Evolutionary conservation across 2,113 vertebrate genomes (phyloP), one percentile per base, ranked within the genome.

Genomic region (Chrysemys picta): DNA sequence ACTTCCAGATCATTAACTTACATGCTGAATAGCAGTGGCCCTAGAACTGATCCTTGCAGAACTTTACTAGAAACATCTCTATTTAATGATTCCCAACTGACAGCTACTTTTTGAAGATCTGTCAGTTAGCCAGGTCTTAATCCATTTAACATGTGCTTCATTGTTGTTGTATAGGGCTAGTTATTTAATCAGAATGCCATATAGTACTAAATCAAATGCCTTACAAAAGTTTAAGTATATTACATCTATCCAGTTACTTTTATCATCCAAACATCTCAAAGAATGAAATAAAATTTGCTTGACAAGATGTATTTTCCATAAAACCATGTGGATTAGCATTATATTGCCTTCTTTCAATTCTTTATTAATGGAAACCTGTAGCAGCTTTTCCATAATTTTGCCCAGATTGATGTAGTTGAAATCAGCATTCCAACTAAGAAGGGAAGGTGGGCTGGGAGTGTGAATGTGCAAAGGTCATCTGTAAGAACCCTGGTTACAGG

Each of bases 11-110:
- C 80, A 88, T 25, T 1, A 2, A 91, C 47, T 47, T 45, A 93
- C 82, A 54, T 47, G 93, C 5, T 2, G 25, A 88, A 31, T 14
- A 83, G 87, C 0, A 0, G 1, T 4, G 22, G 53, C 17, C 27
- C 45, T 0, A 52, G n/a, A 80, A 92, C 35, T 88, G n/a, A 59
- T 22, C 65, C 35, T 19, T 47, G 5, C 0, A 0, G 27, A 3
- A 80, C 42, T 82, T 56, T 35, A 78, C 45, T 45, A 87, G 42
- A 87, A 93, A 90, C 31, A 59, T 2, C 21, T 11, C 14, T 47
- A 35, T 82, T 87, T 62, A 49, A 88, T 0, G 0, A 65, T 47
- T 4, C 0, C 1, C 17, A 9, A 38, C 4, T 38, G 65, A 62
- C 9, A 38, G 35, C 35, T 72, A 38, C 35, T 38, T 52, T 88